Evolutionary conservation across 2,797 vertebrate genomes (phyloP).

Genomic region (Parotocinclus haroldoi): DNA sequence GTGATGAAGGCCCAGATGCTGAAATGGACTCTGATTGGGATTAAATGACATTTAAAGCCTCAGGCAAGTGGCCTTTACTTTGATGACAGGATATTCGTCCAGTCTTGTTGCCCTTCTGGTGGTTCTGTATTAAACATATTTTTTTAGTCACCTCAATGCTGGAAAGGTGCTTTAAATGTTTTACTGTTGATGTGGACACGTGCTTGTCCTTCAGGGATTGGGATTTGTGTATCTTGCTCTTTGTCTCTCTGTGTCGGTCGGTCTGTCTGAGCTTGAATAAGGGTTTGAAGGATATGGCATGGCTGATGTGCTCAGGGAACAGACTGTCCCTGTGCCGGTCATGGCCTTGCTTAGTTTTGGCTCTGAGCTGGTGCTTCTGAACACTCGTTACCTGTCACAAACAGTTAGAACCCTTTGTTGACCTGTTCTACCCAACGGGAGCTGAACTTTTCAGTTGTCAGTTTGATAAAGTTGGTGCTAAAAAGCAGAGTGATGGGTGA

Average conservation of each 20-base stretch:
- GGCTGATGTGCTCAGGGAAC: constrained; percentile 44
- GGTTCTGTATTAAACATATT: constrained; percentile 52
- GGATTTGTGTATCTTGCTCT: neutral
- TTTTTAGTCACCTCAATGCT: neutral
- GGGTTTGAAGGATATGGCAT: constrained; percentile 32
- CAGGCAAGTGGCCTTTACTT: constrained; percentile 74
- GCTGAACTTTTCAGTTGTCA: constrained; percentile 86
- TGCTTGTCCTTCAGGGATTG: neutral
- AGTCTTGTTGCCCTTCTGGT: constrained; percentile 65
- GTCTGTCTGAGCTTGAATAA: neutral
- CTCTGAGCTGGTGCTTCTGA: constrained; percentile 44
- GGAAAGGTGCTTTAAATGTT: neutral
- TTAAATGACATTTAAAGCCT: constrained; percentile 69
- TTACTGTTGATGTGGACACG: neutral
- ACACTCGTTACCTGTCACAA: constrained; percentile 85
- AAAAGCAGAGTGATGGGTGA: constrained; percentile 71
- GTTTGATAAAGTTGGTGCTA: constrained; percentile 85
- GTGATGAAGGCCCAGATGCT: constrained; percentile 68
- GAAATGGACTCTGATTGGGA: constrained; percentile 84
- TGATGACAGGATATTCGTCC: constrained; percentile 59
- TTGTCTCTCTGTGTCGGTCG: neutral
- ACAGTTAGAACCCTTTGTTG: constrained; percentile 76
- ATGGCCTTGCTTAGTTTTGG: constrained; percentile 57
- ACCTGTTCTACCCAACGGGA: constrained; percentile 76
- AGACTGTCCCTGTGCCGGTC: constrained; percentile 63